A percentile compares a stretch with the other conserved stretches of the same genome.
Evolutionary conservation across 2,797 vertebrate genomes (phyloP).

Genomic region (Sebastes elongatus): DNA sequence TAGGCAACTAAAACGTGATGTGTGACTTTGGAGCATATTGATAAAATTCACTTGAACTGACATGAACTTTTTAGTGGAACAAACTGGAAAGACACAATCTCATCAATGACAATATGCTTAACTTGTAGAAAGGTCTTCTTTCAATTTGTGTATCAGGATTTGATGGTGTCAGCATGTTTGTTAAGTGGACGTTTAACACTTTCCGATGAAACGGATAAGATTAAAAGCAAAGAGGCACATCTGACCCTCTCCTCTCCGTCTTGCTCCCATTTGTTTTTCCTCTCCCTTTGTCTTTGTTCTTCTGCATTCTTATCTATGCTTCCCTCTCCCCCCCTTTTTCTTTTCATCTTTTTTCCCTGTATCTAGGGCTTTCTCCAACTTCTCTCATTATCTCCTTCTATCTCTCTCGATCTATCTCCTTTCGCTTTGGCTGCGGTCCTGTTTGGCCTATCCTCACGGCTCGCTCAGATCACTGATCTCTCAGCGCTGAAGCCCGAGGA

Average conservation of each 20-base stretch:
- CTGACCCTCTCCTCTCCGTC: neutral
- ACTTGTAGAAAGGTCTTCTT: neutral
- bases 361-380: slow-evolving; percentile 37
- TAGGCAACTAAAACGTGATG: neutral
- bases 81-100: neutral
- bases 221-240: neutral
- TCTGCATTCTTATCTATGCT: slow-evolving; percentile 10
- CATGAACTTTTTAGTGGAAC: neutral
- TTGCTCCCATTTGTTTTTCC: neutral
- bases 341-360: slow-evolving; percentile 9
- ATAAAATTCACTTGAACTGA: neutral
- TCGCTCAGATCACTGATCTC: slow-evolving; percentile 37
- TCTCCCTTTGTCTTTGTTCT: neutral
- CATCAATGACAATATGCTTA: neutral
- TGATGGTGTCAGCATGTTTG: neutral
- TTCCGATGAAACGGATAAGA: slow-evolving; percentile 3
- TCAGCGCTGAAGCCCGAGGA: slow-evolving; percentile 10
- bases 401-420: slow-evolving; percentile 27
- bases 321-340: neutral
- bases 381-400: slow-evolving; percentile 49
- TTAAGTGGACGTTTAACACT: slow-evolving; percentile 5
- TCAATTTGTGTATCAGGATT: neutral
- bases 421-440: slow-evolving; percentile 36
- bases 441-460: slow-evolving; percentile 25
- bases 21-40: neutral